Percentiles rank a stretch among this genome's conserved stretches.
phyloP scores from a whole-genome alignment of 2,888 invertebrate species.

The Himalopsyche kuldschensis region DNA sequence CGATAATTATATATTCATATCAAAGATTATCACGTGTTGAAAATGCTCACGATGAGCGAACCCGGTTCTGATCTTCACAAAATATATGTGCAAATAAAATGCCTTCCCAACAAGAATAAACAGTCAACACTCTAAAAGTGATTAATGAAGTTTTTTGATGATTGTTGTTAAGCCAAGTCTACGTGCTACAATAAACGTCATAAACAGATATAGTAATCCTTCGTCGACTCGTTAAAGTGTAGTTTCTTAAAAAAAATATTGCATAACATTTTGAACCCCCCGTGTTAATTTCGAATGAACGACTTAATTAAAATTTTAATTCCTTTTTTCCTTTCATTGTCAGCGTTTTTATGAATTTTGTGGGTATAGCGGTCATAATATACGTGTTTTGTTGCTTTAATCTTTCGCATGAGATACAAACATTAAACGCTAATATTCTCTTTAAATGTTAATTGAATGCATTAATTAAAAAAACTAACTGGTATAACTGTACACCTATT shows the following conservation, averaged over 20 bases:
- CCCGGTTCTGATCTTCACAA: too few species aligned
- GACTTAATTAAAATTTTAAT: background rate
- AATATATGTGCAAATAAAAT: too few species aligned
- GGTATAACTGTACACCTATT: background rate
- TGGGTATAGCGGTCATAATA: background rate
- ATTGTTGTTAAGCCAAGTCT: too few species aligned
- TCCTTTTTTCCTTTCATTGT: background rate
- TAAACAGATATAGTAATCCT: too few species aligned
- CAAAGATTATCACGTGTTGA: too few species aligned
- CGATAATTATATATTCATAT: too few species aligned
- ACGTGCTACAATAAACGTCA: too few species aligned
- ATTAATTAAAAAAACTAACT: background rate
- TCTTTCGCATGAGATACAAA: background rate
- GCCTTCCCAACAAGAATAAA: too few species aligned
- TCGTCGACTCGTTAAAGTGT: too few species aligned
- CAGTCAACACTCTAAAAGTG: too few species aligned
- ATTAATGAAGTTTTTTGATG: too few species aligned
- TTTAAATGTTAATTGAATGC: conserved; percentile 5
- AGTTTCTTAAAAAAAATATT: background rate
- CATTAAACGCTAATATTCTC: conserved; percentile 1
- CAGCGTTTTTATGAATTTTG: background rate
- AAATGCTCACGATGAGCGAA: too few species aligned
- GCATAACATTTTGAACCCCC: background rate
- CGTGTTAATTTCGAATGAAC: background rate
- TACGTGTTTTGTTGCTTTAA: background rate